Evolutionary conservation across 2,888 invertebrate genomes (phyloP).

Genomic region (Aphidius colemani): DNA sequence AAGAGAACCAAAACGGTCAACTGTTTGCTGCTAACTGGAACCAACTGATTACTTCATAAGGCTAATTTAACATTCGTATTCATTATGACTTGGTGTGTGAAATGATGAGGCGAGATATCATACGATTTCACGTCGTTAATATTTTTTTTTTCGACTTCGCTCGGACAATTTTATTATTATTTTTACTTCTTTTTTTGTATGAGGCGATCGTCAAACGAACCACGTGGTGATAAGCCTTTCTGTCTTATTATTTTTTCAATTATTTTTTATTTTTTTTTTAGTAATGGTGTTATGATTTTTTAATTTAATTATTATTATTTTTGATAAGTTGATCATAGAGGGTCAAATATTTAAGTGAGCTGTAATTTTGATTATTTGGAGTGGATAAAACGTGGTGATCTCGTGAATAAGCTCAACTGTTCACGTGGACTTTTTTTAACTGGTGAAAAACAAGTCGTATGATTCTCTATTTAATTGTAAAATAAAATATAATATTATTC

Average conservation of each 20-base stretch:
- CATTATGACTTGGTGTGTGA: neutral
- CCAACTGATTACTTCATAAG: neutral
- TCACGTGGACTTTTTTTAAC: too few species aligned
- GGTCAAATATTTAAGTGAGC: neutral
- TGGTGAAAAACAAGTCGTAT: too few species aligned
- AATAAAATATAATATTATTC: too few species aligned
- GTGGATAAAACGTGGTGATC: too few species aligned
- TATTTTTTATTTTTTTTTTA: too few species aligned
- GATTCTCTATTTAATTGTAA: too few species aligned
- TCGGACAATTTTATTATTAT: constrained; percentile 1
- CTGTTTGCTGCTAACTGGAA: neutral
- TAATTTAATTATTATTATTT: neutral
- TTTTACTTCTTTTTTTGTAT: neutral
- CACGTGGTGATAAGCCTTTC: constrained; percentile 13
- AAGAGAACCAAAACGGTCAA: neutral
- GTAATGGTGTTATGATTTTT: neutral
- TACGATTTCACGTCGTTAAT: constrained; percentile 1
- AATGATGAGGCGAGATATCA: neutral
- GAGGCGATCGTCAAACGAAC: constrained; percentile 5
- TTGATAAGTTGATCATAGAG: neutral
- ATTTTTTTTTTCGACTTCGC: too few species aligned
- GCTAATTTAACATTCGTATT: neutral
- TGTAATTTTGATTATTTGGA: neutral
- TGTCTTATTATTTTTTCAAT: neutral
- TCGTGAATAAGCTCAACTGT: too few species aligned